These are phyloP conservation scores for Spinibarbus caldwelli DNA, from an alignment of 2,797 vertebrate genomes.

Conservation along the genomic window DNA sequence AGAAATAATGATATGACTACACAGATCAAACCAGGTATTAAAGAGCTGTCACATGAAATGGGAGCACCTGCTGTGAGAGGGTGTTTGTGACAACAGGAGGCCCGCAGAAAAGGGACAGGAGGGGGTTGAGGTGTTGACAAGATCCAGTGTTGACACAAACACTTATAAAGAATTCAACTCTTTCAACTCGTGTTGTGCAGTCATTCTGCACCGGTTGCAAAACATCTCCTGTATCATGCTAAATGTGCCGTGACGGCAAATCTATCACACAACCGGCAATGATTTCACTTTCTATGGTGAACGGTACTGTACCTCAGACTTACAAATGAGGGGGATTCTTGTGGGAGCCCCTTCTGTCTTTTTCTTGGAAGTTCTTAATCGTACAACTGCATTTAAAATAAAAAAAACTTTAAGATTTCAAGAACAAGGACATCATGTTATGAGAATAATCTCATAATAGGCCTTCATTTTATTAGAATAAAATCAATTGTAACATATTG, in stretches of 20 bases:
- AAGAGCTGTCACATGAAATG: constrained; percentile 65
- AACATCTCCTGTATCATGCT: constrained; percentile 19
- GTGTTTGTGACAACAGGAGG: constrained; percentile 59
- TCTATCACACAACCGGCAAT: constrained; percentile 39
- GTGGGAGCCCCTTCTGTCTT: not conserved
- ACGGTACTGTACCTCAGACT: not conserved
- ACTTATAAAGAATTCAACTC: constrained; percentile 48
- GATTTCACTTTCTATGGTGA: not conserved
- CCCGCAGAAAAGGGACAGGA: constrained; percentile 40
- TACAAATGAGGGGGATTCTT: not conserved
- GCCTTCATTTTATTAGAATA: not conserved
- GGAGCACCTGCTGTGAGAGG: constrained; percentile 56
- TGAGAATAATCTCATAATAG: not conserved
- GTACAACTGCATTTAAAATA: too few relatives aligned
- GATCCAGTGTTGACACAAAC: constrained; percentile 54
- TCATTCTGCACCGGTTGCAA: constrained; percentile 26
- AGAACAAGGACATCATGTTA: not conserved
- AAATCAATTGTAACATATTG: not conserved
- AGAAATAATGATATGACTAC: constrained; percentile 47
- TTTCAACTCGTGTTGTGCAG: constrained; percentile 44
- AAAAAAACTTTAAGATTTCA: not conserved
- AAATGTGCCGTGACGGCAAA: constrained; percentile 47
- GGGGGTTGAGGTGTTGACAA: constrained; percentile 32
- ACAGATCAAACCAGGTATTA: constrained; percentile 58
- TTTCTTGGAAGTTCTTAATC: not conserved